Evolutionary conservation across 2,888 invertebrate genomes (phyloP).

Genomic region (Nymphalis urticae): DNA sequence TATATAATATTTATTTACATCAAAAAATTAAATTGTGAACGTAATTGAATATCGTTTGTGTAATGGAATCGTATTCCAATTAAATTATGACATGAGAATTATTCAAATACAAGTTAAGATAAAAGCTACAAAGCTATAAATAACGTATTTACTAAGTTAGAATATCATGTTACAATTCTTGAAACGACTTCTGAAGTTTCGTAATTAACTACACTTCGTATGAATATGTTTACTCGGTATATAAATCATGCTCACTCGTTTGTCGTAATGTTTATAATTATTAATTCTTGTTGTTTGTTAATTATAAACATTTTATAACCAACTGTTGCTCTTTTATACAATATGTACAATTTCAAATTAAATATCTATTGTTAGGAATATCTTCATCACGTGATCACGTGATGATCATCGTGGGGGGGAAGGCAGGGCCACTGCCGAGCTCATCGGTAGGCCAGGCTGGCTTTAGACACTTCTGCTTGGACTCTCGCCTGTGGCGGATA

Average conservation of each 20-base stretch:
- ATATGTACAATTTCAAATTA: no score
- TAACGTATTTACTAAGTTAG: slow-evolving; percentile 17
- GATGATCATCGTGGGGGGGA: no score
- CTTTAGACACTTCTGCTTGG: no score
- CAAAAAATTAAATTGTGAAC: no score
- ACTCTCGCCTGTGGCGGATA: no score
- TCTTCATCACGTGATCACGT: no score
- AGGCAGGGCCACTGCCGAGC: no score
- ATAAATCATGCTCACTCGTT: slow-evolving; percentile 8
- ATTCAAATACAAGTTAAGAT: slow-evolving; percentile 9
- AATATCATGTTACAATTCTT: slow-evolving; percentile 18
- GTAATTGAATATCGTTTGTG: background rate
- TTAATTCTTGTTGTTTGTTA: slow-evolving; percentile 7
- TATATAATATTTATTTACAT: no score
- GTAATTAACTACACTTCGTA: slow-evolving; percentile 19
- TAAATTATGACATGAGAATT: slow-evolving; percentile 2
- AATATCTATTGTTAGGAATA: no score
- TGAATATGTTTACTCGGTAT: background rate
- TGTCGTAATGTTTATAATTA: slow-evolving; percentile 7
- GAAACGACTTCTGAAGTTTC: slow-evolving; percentile 25
- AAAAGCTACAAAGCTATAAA: slow-evolving; percentile 9
- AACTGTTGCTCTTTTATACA: background rate
- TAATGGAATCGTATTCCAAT: background rate
- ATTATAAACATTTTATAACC: slow-evolving; percentile 1
- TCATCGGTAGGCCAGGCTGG: no score